A percentile compares a stretch with the other conserved stretches of the same genome.
phyloP scores from a whole-genome alignment of 1,140 invertebrate species.

The Bombus waltoni region DNA sequence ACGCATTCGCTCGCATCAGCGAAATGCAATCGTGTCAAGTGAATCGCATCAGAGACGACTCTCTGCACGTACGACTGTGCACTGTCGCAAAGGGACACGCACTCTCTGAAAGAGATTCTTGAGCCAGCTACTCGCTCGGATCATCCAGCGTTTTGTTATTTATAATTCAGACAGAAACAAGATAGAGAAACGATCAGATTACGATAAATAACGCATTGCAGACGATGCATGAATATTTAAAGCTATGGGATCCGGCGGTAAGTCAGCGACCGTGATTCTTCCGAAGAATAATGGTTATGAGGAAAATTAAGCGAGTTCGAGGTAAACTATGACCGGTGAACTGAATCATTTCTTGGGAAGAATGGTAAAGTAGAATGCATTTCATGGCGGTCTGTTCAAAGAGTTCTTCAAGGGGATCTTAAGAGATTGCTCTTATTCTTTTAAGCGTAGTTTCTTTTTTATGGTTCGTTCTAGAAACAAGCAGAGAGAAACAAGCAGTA shows the following conservation, averaged over 20 bases:
- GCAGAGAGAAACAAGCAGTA: too few relatives aligned
- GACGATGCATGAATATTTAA: slow-evolving; percentile 37
- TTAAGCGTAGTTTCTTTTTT: too few relatives aligned
- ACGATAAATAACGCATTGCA: slow-evolving; percentile 27
- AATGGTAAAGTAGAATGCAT: too few relatives aligned
- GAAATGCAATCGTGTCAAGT: slow-evolving; percentile 16
- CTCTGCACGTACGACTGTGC: neutral
- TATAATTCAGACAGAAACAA: slow-evolving; percentile 17
- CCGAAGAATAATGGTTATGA: slow-evolving; percentile 24
- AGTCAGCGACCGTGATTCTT: neutral
- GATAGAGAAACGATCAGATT: slow-evolving; percentile 4
- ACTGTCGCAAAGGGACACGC: neutral
- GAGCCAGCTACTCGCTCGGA: too few relatives aligned
- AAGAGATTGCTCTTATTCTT: too few relatives aligned
- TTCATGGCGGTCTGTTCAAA: too few relatives aligned
- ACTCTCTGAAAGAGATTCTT: too few relatives aligned
- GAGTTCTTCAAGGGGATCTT: too few relatives aligned
- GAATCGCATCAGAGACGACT: neutral
- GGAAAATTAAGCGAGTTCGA: slow-evolving; percentile 10
- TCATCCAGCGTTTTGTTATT: neutral
- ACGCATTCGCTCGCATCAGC: slow-evolving; percentile 21
- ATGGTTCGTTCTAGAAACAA: too few relatives aligned
- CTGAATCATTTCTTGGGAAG: too few relatives aligned
- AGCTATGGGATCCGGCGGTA: neutral
- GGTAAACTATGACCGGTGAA: slow-evolving; percentile 4